Base-by-base conservation (phyloP, 2,113 vertebrate genomes). In the Sciurus niger region DNA sequence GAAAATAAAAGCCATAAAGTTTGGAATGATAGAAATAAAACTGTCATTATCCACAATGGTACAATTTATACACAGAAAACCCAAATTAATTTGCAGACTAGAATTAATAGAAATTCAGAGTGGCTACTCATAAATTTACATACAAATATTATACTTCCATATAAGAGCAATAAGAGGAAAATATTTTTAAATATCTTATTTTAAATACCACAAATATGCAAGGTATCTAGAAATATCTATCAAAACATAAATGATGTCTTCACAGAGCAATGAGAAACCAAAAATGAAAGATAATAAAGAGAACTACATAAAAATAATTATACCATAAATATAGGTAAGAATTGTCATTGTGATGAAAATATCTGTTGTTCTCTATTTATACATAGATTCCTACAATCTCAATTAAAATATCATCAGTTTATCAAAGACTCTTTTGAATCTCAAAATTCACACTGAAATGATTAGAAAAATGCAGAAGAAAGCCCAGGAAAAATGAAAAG, bases 131-230 rank as follows among this genome's bases (percentile, higher is more conserved):
- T 80, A 93, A 94, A 88, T 84, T 18, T 9, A 76, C 37, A 88
- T 13, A 77, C 4, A 89, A 67, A 84, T 74, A 79, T 40, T 68
- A 1, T 60, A 53, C 7, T 53, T 80, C 12, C 25, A n/a, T 74
- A 40, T 34, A 87, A 72, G 10, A 58, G 28, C 16, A 51, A 84
- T 65, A 78, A 84, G 34, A 6, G 25, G 14, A 84, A 90, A 78
- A 79, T 73, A 32, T 37, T 92, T 93, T 94, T 65, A 80, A 94
- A 94, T 55, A 83, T 82, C 83, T 48, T 8, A 85, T 83, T 89
- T 67, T 88, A 92, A 95, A 16, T 77, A 55, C 14, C 34, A 82
- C 74, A 83, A 89, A 96, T 55, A 83, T 37, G 60, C 46, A 90
- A 84, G n/a, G 34, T 83, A 22, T 8, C 60, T 67, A n/a, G 53